Evolutionary conservation across 1,140 invertebrate species (phyloP).

Genomic region (Telenomus remus): DNA sequence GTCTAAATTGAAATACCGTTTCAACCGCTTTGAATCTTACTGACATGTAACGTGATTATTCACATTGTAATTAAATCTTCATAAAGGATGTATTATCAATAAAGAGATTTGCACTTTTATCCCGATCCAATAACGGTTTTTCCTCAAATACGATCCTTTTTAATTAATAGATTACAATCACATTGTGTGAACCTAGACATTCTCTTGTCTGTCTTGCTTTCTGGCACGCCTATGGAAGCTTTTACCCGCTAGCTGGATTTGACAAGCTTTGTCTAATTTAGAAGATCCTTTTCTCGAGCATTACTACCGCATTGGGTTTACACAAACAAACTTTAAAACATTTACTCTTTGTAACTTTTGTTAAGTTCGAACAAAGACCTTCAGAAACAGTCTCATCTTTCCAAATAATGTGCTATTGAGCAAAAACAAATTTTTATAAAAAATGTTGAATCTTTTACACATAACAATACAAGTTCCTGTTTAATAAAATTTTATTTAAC

Average conservation of each 20-base stretch:
- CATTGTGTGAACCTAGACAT: constrained; percentile 25
- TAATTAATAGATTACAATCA: constrained; percentile 40
- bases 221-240: constrained; percentile 7
- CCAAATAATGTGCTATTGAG: not conserved
- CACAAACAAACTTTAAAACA: constrained; percentile 23
- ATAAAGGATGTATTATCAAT: too few relatives aligned
- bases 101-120: not conserved
- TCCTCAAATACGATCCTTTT: constrained; percentile 29
- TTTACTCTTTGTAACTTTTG: constrained; percentile 18
- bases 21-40: too few relatives aligned
- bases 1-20: not conserved
- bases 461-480: too few relatives aligned
- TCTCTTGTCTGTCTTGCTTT: constrained; percentile 8
- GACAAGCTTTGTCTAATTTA: constrained; percentile 38
- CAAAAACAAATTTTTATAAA: too few relatives aligned
- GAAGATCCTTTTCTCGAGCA: constrained; percentile 17
- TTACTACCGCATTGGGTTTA: constrained; percentile 21
- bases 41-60: too few relatives aligned
- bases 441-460: too few relatives aligned
- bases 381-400: not conserved
- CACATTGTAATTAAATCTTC: too few relatives aligned
- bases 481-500: too few relatives aligned
- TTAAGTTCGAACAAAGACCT: constrained; percentile 16
- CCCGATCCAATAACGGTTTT: too few relatives aligned
- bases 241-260: constrained; percentile 17